These are phyloP conservation scores for Tetragnatha versicolor DNA, from an alignment of 1,140 invertebrate species.

Conservation along the genomic window DNA sequence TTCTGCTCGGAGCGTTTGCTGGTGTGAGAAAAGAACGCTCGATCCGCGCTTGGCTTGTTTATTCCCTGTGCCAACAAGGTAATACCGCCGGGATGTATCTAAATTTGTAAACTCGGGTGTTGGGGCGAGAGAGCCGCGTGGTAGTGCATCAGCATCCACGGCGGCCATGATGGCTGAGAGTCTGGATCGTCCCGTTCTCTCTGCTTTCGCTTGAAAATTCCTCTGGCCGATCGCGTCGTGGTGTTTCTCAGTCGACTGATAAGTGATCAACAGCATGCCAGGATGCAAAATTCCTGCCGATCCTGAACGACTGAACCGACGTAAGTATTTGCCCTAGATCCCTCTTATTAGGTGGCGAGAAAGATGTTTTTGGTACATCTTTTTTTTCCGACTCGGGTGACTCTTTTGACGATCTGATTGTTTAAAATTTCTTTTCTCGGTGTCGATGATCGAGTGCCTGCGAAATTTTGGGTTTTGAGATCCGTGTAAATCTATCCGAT, in stretches of 20 bases:
- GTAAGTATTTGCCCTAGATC: conserved; percentile 4
- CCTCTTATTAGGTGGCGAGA: neutral
- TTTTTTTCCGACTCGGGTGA: neutral
- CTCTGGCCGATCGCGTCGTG: neutral
- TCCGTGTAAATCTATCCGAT: conserved; percentile 38
- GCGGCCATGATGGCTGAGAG: conserved; percentile 40
- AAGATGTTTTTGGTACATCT: too few species aligned
- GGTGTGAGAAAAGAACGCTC: neutral
- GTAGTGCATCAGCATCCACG: conserved; percentile 36
- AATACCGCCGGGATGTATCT: conserved; percentile 21
- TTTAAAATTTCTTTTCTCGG: neutral
- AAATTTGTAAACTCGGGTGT: conserved; percentile 37
- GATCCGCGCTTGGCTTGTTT: conserved; percentile 19
- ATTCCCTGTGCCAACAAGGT: conserved; percentile 6
- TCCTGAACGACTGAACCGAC: conserved; percentile 10
- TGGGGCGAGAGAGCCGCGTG: conserved; percentile 2
- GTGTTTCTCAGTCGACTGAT: neutral
- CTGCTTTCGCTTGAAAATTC: neutral
- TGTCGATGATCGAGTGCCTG: neutral
- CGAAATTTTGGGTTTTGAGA: neutral
- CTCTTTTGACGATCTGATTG: neutral
- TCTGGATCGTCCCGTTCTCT: neutral
- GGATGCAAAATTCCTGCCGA: conserved; percentile 5
- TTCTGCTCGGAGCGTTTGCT: neutral
- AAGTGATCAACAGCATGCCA: conserved; percentile 10